These are phyloP conservation scores for Zaprionus taronus DNA, from an alignment of 1,140 invertebrate genomes.

Conservation along the genomic window DNA sequence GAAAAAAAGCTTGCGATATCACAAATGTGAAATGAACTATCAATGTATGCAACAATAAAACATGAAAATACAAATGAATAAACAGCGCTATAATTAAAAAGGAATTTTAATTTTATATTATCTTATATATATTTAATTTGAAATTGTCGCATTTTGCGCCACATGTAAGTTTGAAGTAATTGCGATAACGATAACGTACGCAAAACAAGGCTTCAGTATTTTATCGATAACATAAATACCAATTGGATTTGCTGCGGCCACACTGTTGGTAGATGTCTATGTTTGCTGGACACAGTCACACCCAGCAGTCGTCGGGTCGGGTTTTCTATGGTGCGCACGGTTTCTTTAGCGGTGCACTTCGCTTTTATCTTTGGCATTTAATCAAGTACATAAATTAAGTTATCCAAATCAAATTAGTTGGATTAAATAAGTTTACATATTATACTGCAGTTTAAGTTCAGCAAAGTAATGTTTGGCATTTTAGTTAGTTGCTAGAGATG, in stretches of 20 bases:
- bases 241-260: background rate
- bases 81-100: slow-evolving; percentile 29
- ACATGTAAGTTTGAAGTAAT: background rate
- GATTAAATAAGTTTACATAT: background rate
- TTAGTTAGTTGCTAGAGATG: slow-evolving; percentile 33
- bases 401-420: background rate
- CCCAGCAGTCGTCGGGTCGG: slow-evolving; percentile 34
- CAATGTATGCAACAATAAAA: slow-evolving; percentile 35
- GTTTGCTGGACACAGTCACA: slow-evolving; percentile 33
- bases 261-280: slow-evolving; percentile 8
- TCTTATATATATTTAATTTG: background rate
- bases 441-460: background rate
- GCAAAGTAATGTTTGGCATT: background rate
- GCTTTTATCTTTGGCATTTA: slow-evolving; percentile 31
- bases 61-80: slow-evolving; percentile 39
- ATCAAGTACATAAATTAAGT: slow-evolving; percentile 39
- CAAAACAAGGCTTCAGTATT: background rate
- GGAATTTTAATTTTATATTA: background rate
- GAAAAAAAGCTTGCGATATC: slow-evolving; percentile 41
- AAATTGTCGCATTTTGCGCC: background rate
- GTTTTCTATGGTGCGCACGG: slow-evolving; percentile 40
- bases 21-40: slow-evolving; percentile 29
- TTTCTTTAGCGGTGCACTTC: slow-evolving; percentile 35
- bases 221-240: background rate
- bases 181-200: background rate